Evolutionary conservation across 2,113 vertebrate species (phyloP), one percentile per base, ranked within the genome.

Genomic region (Pelvicachromis taeniatus): DNA sequence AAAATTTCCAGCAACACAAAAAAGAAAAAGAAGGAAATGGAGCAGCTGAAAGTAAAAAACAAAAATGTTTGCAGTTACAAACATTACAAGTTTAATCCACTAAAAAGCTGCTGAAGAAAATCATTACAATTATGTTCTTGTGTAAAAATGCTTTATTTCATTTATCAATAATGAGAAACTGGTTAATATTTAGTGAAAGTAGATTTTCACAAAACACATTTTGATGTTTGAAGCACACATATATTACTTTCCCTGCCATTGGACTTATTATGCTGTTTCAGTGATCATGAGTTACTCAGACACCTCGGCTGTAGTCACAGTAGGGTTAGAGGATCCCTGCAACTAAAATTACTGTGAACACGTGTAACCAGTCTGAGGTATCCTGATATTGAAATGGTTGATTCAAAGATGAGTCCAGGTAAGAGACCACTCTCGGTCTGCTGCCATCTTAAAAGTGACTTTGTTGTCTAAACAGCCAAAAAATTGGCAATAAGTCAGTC

Each of bases 381-480:
- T 50, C 12, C 48, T 17, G 42, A 14, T 17, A 50, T 17, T 50
- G 48, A 50, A 50, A 17, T 50, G 48, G 35, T 35, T 35, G 35
- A 2, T 35, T 35, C 35, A 35, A 35, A 35, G 35, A 35, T 3
- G 35, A 6, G 52, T 21, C 19, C 19, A 21, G 52, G 50, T 53
- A 0, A 4, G 50, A 53, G 50, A 53, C 19, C 50, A 14, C 52
- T 53, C 2, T 9, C 0, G 0, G 9, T 21, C 9, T 53, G 52
- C 21, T 53, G 19, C 19, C 52, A 53, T 53, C 52, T 3, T 53
- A n/a, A 53, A 53, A 21, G 9, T 53, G 52, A 53, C 19, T 21
- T 53, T 53, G 19, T 10, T 21, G 19, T 53, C 52, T 53, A 53
- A 21, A 53, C 52, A 53, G 52, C 52, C 0, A 53, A n/a, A 53